A percentile compares a stretch with the other conserved stretches of the same genome.
Conservation (phyloP, 2,888 invertebrate genomes). For the Drosophila peninsularis region DNA sequence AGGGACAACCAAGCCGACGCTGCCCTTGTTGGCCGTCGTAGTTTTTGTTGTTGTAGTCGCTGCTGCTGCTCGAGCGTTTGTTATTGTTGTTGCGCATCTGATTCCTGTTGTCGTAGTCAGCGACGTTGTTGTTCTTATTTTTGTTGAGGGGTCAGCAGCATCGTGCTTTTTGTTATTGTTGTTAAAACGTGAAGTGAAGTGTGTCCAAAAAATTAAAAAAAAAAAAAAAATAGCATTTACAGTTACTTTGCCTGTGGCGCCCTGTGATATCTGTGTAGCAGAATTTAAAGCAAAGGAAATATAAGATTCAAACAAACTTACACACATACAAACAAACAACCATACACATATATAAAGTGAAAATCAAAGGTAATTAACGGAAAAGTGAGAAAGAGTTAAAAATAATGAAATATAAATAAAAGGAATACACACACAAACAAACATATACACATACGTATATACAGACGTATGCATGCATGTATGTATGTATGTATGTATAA, state of each 20-base stretch:
- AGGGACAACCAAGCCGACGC: conserved; percentile 45
- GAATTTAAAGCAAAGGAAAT: conserved; percentile 1
- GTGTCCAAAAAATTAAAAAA: not conserved
- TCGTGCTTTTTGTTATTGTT: conserved; percentile 35
- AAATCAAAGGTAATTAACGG: conserved; percentile 15
- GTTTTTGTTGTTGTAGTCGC: conserved; percentile 15
- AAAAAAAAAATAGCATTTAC: not conserved
- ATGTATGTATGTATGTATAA: not conserved
- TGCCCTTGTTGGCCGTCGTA: conserved; percentile 10
- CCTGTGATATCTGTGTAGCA: conserved; percentile 34
- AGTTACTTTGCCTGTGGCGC: conserved; percentile 13
- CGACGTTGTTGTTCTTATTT: conserved; percentile 20
- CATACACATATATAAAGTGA: conserved; percentile 1
- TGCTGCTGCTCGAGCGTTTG: conserved; percentile 21
- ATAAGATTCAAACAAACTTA: not conserved
- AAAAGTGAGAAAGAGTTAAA: not conserved
- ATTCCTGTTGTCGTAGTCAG: conserved; percentile 26
- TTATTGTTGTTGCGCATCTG: conserved; percentile 18
- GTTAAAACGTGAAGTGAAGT: conserved; percentile 15
- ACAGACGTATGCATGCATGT: not conserved
- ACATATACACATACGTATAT: not conserved
- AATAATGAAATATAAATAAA: not conserved
- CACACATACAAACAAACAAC: not conserved
- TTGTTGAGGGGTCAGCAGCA: conserved; percentile 36
- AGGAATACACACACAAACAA: not conserved